Evolutionary conservation across 2,888 invertebrate species (phyloP), one percentile per base, ranked within the genome.

Genomic region (Elaeidobius kamerunicus): DNA sequence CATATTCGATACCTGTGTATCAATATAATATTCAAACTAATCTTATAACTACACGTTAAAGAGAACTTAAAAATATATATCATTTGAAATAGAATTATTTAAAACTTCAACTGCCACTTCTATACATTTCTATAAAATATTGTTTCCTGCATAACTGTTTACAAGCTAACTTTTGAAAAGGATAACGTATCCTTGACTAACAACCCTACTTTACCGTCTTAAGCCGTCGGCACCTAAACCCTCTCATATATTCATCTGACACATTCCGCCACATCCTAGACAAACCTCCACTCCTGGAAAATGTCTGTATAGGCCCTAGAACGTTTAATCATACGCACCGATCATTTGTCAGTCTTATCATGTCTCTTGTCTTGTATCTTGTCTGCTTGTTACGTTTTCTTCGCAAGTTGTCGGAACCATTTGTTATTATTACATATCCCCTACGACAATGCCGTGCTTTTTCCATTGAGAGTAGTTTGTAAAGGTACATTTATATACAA

Each of bases 261-360:
- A 55, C 55, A 47, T 55, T 55, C 51, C 51, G 32, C 17, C 30
- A 23, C 27, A 43, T 55, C 55, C 55, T 55, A 55, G 55, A 49
- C 55, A 55, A 55, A 55, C 55, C 41, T 42, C 39, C 40, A 38
- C 50, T 51, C 39, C 50, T 28, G 41, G 41, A 55, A n/a, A 55
- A 55, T 27, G 55, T 55, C 51, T 51, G 46, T 44, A 55, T 59
- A 58, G 58, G n/a, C 56, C 62, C 56, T 40, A 46, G 54, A 54
- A 45, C 60, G 60, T 61, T 65, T 62, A 61, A 62, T 63, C 65
- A 65, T 63, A 61, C 61, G 61, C 57, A 58, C 61, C 54, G 51
- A 60, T 62, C 63, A 64, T 65, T 64, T 65, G 65, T 65, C 65
- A 64, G 63, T 56, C 63, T 65, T 64, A 65, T 65, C 65, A 61